Conservation (phyloP, 2,797 vertebrate genomes). For the Mustela erminea region DNA sequence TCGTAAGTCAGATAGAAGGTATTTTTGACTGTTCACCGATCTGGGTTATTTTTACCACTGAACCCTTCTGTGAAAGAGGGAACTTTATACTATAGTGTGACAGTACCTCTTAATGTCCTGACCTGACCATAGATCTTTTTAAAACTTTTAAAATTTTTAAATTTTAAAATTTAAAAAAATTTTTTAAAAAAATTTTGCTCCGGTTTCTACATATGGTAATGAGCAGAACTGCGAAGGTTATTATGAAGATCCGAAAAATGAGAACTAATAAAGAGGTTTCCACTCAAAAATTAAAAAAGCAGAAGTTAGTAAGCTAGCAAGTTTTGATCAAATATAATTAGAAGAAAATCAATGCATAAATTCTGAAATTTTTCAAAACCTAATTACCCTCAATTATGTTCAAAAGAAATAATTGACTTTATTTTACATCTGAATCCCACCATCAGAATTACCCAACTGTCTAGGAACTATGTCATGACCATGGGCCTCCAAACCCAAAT, state of each 20-base stretch:
- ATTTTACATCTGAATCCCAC: conserved; percentile 32
- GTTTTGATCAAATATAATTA: conserved; percentile 5
- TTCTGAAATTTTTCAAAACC: background rate
- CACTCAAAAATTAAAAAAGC: background rate
- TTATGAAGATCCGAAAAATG: background rate
- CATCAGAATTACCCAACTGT: background rate
- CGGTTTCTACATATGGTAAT: conserved; percentile 2
- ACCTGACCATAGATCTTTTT: background rate
- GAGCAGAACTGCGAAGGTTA: background rate
- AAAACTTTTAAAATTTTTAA: background rate
- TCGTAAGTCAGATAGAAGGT: background rate
- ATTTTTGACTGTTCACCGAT: background rate
- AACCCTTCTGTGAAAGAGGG: background rate
- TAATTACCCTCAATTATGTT: background rate
- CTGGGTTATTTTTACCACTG: background rate
- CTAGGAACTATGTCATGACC: background rate
- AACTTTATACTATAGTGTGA: background rate
- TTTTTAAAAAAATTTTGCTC: conserved; percentile 14
- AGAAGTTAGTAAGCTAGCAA: conserved; percentile 23
- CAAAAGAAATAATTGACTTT: conserved; percentile 42
- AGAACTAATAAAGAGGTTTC: background rate
- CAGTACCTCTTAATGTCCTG: background rate
- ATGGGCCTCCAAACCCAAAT: background rate
- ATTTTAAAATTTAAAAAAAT: too few species aligned
- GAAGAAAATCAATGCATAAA: background rate